These are phyloP conservation scores for Microdon myrmicae DNA, from an alignment of 2,888 invertebrate species.

Conservation along the genomic window DNA sequence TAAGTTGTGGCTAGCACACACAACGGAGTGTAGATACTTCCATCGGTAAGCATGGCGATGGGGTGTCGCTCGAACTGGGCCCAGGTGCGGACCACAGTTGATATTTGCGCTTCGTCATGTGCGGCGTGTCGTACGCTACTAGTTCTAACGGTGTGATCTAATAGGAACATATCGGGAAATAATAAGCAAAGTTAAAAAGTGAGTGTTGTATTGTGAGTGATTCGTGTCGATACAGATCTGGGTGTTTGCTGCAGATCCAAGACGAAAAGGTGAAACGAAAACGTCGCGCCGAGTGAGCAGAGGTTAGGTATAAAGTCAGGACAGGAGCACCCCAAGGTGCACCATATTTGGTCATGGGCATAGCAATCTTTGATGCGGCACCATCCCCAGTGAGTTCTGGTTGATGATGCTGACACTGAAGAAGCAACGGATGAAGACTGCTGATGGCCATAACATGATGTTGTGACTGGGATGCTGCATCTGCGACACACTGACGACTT, in stretches of 20 bases:
- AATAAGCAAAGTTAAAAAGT: constrained; percentile 3
- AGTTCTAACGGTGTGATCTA: neutral
- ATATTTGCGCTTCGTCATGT: constrained; percentile 48
- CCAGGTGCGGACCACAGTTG: constrained; percentile 49
- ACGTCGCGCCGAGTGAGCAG: constrained; percentile 11
- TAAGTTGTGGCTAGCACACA: no score
- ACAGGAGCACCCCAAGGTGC: constrained; percentile 11
- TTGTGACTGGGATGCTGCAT: constrained; percentile 20
- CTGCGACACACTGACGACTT: constrained; percentile 1
- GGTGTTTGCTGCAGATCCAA: constrained; percentile 1
- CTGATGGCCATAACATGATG: constrained; percentile 14
- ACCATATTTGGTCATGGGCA: constrained; percentile 41
- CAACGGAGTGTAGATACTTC: constrained; percentile 32
- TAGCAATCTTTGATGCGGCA: constrained; percentile 24
- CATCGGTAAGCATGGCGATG: constrained; percentile 12
- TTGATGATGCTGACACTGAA: constrained; percentile 7
- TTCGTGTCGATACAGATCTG: constrained; percentile 10
- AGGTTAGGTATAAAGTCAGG: constrained; percentile 12
- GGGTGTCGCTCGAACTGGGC: constrained; percentile 46
- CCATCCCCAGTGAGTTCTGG: constrained; percentile 20
- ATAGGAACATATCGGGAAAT: constrained; percentile 7
- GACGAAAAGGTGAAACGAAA: constrained; percentile 20
- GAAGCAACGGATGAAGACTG: constrained; percentile 5
- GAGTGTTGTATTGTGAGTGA: constrained; percentile 5
- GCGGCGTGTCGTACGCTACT: constrained; percentile 23